phyloP scores from a whole-genome alignment of 1,140 invertebrate species.

The Bombus sibiricus region DNA sequence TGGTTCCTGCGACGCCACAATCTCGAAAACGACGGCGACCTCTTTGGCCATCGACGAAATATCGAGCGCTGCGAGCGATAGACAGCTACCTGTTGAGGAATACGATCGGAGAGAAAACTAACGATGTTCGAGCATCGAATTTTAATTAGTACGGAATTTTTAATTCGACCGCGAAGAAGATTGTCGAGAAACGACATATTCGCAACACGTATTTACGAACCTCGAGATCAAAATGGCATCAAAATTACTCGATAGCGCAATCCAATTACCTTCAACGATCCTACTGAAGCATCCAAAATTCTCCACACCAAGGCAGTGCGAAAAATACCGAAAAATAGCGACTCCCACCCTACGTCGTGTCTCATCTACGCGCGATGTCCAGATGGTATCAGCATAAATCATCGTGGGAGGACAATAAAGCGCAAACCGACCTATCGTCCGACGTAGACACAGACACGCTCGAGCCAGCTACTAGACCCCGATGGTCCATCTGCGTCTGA shows the following conservation, averaged over 20 bases:
- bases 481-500: conserved; percentile 63
- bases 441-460: background rate
- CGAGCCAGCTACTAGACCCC: conserved; percentile 1
- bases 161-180: no score
- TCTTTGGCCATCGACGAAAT: conserved; percentile 1
- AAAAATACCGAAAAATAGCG: background rate
- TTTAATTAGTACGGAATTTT: no score
- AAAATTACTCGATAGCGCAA: no score
- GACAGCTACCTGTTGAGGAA: no score
- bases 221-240: no score
- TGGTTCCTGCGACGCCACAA: background rate
- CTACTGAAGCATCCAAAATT: background rate
- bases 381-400: conserved; percentile 76
- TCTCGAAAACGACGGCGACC: background rate
- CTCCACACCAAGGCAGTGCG: background rate
- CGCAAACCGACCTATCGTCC: conserved; percentile 43
- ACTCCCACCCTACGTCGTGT: conserved; percentile 34
- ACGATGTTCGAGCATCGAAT: no score
- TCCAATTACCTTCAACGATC: background rate
- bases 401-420: conserved; percentile 79
- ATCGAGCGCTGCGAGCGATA: background rate
- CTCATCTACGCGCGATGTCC: conserved; percentile 59
- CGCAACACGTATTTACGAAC: no score
- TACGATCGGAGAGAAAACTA: background rate
- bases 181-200: no score